Conservation (phyloP, 2,888 invertebrate species). For the Molanna angustata region DNA sequence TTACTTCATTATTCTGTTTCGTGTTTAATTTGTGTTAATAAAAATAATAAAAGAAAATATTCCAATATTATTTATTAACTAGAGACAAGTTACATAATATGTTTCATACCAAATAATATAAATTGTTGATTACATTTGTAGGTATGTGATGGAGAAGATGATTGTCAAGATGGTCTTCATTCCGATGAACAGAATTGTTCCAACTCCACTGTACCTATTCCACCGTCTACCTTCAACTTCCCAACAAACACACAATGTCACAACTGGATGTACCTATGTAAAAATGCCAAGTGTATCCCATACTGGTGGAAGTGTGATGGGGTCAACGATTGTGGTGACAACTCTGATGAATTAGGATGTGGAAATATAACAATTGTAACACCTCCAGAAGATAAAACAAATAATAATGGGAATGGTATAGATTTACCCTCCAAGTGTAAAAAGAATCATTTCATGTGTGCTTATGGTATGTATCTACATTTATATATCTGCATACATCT, state of each 20-base stretch:
- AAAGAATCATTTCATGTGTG: constrained; percentile 50
- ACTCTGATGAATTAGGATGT: constrained; percentile 70
- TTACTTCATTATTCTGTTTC: too few relatives aligned
- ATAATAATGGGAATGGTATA: constrained; percentile 39
- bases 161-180: constrained; percentile 63
- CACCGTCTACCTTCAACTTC: constrained; percentile 35
- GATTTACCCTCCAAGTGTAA: constrained; percentile 26
- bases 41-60: too few relatives aligned
- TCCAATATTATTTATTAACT: too few relatives aligned
- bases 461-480: constrained; percentile 43
- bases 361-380: constrained; percentile 39
- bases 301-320: constrained; percentile 81
- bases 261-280: constrained; percentile 78
- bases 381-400: constrained; percentile 34
- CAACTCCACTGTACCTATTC: constrained; percentile 39
- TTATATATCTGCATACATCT: too few relatives aligned
- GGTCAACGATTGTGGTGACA: constrained; percentile 73
- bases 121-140: too few relatives aligned
- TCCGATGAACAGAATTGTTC: constrained; percentile 73
- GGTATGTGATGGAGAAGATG: constrained; percentile 69
- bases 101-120: too few relatives aligned
- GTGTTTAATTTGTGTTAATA: too few relatives aligned
- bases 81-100: too few relatives aligned
- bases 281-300: constrained; percentile 68
- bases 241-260: constrained; percentile 52